A percentile compares a stretch with the other conserved stretches of the same genome.
Conservation (phyloP, 2,888 invertebrate species). For the Drosophila meridiana region DNA sequence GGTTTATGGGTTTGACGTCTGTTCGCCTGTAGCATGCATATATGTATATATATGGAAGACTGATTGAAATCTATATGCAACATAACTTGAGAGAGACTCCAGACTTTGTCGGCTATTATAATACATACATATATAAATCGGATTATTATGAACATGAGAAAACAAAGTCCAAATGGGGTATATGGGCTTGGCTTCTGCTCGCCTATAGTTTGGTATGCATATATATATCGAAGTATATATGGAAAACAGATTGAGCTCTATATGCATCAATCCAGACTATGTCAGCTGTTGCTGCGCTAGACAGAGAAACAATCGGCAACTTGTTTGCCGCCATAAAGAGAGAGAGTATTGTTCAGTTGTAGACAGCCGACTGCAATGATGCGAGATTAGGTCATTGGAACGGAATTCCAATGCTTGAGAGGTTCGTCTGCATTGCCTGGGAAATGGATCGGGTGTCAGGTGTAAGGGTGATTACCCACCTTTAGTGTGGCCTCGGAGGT, state of each 20-base stretch:
- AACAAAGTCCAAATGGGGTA: neutral
- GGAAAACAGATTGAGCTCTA: neutral
- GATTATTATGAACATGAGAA: too few relatives aligned
- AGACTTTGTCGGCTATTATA: too few relatives aligned
- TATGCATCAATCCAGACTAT: neutral
- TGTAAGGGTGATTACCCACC: conserved; percentile 84
- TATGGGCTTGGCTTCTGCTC: neutral
- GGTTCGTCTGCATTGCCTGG: neutral
- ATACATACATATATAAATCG: too few relatives aligned
- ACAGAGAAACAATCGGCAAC: neutral
- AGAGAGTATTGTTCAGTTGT: neutral
- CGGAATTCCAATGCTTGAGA: neutral
- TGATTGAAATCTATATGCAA: neutral
- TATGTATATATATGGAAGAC: neutral
- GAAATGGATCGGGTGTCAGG: conserved; percentile 1
- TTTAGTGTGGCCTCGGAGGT: conserved; percentile 86
- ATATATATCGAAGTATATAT: neutral
- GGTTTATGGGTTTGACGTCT: neutral
- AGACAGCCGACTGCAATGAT: neutral
- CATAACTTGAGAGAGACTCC: neutral
- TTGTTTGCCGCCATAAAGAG: neutral
- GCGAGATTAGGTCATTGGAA: neutral
- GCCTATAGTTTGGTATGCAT: neutral
- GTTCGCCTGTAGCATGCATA: neutral
- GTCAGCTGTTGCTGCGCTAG: neutral